Conservation (phyloP, 2,113 vertebrate genomes). For the Malurus alboscapulatus region DNA sequence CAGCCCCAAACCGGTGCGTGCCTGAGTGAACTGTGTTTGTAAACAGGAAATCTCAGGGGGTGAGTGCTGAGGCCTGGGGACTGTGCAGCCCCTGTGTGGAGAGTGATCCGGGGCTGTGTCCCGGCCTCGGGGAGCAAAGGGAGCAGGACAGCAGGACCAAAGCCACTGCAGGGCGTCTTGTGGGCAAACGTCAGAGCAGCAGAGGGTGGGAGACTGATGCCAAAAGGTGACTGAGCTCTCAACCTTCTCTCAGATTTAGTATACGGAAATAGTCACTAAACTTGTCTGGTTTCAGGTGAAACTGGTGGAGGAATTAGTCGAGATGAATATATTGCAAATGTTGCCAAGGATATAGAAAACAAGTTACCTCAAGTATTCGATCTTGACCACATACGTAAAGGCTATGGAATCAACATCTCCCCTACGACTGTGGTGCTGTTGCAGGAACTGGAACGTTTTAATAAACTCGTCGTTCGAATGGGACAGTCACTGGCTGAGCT, state of each 20-base stretch:
- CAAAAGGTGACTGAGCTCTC: not conserved
- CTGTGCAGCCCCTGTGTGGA: not conserved
- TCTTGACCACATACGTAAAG: slow-evolving; percentile 82
- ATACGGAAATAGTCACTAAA: not conserved
- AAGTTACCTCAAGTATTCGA: slow-evolving; percentile 86
- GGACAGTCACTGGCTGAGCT: slow-evolving; percentile 83
- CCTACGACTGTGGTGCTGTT: slow-evolving; percentile 90
- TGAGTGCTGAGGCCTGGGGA: not conserved
- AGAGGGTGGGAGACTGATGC: not conserved
- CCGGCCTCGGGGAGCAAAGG: accelerated
- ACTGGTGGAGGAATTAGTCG: slow-evolving; percentile 80
- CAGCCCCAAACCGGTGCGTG: slow-evolving; percentile 89
- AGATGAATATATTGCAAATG: slow-evolving; percentile 87
- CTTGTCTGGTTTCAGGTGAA: slow-evolving; percentile 77
- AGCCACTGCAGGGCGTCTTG: not conserved
- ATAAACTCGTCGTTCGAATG: slow-evolving; percentile 85
- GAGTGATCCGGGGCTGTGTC: accelerated
- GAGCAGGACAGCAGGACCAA: not conserved
- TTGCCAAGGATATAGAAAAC: slow-evolving; percentile 89
- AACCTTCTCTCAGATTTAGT: not conserved
- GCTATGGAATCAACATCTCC: slow-evolving; percentile 71
- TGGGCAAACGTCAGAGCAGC: not conserved
- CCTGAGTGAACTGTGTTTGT: accelerated
- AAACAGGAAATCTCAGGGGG: not conserved
- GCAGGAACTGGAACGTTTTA: slow-evolving; percentile 93